phyloP scores from a whole-genome alignment of 1,140 invertebrate genomes.

The Dendrolimus punctatus region DNA sequence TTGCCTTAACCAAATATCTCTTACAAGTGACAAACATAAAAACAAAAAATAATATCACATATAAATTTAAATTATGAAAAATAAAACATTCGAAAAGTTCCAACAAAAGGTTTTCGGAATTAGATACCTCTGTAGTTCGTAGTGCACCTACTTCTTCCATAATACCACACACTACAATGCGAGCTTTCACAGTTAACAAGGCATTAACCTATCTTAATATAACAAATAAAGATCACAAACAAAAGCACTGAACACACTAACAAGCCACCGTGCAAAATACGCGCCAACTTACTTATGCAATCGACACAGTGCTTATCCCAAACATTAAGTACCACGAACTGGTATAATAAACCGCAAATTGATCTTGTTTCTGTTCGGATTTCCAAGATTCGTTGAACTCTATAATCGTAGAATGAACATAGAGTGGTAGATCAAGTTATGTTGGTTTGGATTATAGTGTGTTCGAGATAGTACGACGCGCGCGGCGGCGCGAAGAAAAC shows the following conservation, averaged over 20 bases:
- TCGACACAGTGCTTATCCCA: slow-evolving; percentile 8
- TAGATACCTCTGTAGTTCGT: too few relatives aligned
- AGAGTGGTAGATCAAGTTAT: slow-evolving; percentile 22
- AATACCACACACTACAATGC: slow-evolving; percentile 28
- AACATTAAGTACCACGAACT: not conserved
- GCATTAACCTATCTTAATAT: slow-evolving; percentile 13
- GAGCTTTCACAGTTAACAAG: slow-evolving; percentile 30
- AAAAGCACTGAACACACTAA: slow-evolving; percentile 42
- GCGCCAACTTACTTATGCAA: slow-evolving; percentile 10
- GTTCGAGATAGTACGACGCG: slow-evolving; percentile 27
- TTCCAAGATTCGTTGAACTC: slow-evolving; percentile 28
- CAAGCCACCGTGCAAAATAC: slow-evolving; percentile 39
- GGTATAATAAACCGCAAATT: slow-evolving; percentile 6
- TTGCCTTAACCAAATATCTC: too few relatives aligned
- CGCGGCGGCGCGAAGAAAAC: slow-evolving; percentile 41
- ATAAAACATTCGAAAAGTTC: too few relatives aligned
- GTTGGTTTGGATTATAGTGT: slow-evolving; percentile 23
- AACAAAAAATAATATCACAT: too few relatives aligned
- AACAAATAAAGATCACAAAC: too few relatives aligned
- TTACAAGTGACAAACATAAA: too few relatives aligned
- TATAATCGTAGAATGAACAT: slow-evolving; percentile 19
- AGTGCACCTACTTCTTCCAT: too few relatives aligned
- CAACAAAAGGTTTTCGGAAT: too few relatives aligned
- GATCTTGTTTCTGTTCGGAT: slow-evolving; percentile 18
- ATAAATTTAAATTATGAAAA: too few relatives aligned